phyloP scores from a whole-genome alignment of 2,797 vertebrate genomes.

The Hephaestus fuliginosus region DNA sequence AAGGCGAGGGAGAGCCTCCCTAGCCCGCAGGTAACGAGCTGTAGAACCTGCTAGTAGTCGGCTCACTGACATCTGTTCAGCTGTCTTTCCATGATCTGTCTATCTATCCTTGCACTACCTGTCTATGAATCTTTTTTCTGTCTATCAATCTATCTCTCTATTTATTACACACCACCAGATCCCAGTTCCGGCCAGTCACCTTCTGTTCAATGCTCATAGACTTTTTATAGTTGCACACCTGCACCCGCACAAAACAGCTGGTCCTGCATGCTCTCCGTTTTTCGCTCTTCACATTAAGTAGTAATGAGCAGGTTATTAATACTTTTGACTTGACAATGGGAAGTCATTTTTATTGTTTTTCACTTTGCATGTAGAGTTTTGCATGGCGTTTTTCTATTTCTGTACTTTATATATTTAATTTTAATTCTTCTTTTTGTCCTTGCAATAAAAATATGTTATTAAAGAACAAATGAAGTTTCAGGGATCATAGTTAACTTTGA shows the following conservation, averaged over 20 bases:
- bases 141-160: slow-evolving; percentile 38
- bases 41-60: slow-evolving; percentile 57
- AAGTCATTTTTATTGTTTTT: not conserved
- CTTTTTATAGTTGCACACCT: slow-evolving; percentile 28
- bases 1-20: slow-evolving; percentile 91
- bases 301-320: not conserved
- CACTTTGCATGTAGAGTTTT: slow-evolving; percentile 52
- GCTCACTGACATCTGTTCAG: slow-evolving; percentile 27
- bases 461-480: not conserved
- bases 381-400: slow-evolving; percentile 18
- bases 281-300: not conserved
- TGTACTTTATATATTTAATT: not conserved
- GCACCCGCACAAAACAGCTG: not conserved
- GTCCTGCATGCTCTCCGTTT: slow-evolving; percentile 49
- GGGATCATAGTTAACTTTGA: not conserved
- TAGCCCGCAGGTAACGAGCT: slow-evolving; percentile 92
- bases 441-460: not conserved
- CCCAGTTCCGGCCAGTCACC: not conserved
- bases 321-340: not conserved
- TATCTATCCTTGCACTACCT: slow-evolving; percentile 8
- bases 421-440: not conserved
- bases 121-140: too few species aligned
- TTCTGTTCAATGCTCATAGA: slow-evolving; percentile 8
- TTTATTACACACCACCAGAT: not conserved
- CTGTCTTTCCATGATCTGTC: slow-evolving; percentile 16